Percentiles rank a stretch among this genome's conserved stretches.
Evolutionary conservation across 2,888 invertebrate species (phyloP).

Genomic region (Ferdinandea cuprea): DNA sequence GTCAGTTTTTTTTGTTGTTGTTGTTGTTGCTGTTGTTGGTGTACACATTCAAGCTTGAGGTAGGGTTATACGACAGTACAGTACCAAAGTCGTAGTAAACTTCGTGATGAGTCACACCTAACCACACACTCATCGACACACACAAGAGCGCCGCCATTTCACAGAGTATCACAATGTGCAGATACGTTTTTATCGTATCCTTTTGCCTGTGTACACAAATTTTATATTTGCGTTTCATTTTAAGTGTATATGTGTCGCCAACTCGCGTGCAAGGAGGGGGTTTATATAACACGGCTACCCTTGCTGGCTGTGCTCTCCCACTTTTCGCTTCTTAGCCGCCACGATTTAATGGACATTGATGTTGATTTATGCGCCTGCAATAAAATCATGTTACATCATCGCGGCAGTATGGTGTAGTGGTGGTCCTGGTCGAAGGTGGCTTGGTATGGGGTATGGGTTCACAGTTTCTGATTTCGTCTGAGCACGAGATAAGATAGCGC

Average conservation of each 20-base stretch:
- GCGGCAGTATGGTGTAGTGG: conserved; percentile 5
- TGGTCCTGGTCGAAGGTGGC: not conserved
- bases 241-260: conserved; percentile 55
- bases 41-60: conserved; percentile 50
- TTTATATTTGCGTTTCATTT: conserved; percentile 30
- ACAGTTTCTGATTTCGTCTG: not conserved
- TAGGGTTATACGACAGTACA: conserved; percentile 37
- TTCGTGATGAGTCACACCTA: conserved; percentile 54
- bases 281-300: conserved; percentile 37
- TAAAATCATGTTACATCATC: conserved; percentile 68
- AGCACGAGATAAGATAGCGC: conserved; percentile 7
- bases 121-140: conserved; percentile 23
- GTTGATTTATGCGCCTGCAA: conserved; percentile 72
- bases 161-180: conserved; percentile 21
- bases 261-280: conserved; percentile 48
- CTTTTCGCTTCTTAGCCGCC: conserved; percentile 21
- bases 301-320: not conserved
- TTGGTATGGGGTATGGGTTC: not conserved
- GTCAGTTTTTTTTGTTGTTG: conserved; percentile 10
- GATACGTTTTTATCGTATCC: conserved; percentile 39
- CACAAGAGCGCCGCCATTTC: conserved; percentile 1
- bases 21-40: too few species aligned
- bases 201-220: conserved; percentile 35
- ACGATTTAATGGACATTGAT: conserved; percentile 68
- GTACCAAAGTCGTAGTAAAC: not conserved